A percentile compares a stretch with the other conserved stretches of the same genome.
Conservation (phyloP, 1,140 invertebrate genomes). For the Drosophila ironensis region DNA sequence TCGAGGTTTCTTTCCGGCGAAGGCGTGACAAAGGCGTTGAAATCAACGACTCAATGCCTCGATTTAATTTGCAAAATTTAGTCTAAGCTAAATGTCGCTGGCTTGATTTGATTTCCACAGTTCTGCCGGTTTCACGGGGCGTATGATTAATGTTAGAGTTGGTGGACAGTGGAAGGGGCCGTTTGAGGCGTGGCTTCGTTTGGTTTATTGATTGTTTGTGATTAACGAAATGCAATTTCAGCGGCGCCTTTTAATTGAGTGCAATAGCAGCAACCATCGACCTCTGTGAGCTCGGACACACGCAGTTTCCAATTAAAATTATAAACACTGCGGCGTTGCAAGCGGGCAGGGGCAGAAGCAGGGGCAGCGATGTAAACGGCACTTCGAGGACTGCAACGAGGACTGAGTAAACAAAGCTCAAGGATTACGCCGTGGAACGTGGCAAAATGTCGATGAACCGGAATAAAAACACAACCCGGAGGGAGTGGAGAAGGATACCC, state of each 20-base stretch:
- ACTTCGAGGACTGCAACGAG: not conserved
- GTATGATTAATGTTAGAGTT: slow-evolving; percentile 57
- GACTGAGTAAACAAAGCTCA: slow-evolving; percentile 23
- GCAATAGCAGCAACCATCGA: slow-evolving; percentile 13
- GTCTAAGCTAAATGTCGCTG: slow-evolving; percentile 30
- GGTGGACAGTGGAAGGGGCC: not conserved
- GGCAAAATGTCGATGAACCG: slow-evolving; percentile 30
- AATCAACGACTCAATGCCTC: slow-evolving; percentile 18
- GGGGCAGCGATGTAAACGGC: not conserved
- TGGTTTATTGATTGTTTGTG: slow-evolving; percentile 51
- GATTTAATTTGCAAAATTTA: slow-evolving; percentile 40
- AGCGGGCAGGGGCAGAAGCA: not conserved
- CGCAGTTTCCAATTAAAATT: slow-evolving; percentile 31
- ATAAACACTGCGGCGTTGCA: slow-evolving; percentile 23
- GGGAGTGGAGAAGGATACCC: not conserved
- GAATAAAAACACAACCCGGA: not conserved
- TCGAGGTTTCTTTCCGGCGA: not conserved
- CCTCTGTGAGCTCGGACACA: slow-evolving; percentile 9
- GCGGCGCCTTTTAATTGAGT: slow-evolving; percentile 69
- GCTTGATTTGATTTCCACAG: slow-evolving; percentile 25
- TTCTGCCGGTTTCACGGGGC: slow-evolving; percentile 30
- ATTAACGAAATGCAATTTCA: slow-evolving; percentile 45
- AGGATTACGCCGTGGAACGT: slow-evolving; percentile 30
- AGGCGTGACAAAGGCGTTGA: slow-evolving; percentile 28
- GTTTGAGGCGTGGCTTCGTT: slow-evolving; percentile 30